These are phyloP conservation scores for Uria aalge DNA, from an alignment of 2,113 vertebrate genomes.

Conservation along the genomic window DNA sequence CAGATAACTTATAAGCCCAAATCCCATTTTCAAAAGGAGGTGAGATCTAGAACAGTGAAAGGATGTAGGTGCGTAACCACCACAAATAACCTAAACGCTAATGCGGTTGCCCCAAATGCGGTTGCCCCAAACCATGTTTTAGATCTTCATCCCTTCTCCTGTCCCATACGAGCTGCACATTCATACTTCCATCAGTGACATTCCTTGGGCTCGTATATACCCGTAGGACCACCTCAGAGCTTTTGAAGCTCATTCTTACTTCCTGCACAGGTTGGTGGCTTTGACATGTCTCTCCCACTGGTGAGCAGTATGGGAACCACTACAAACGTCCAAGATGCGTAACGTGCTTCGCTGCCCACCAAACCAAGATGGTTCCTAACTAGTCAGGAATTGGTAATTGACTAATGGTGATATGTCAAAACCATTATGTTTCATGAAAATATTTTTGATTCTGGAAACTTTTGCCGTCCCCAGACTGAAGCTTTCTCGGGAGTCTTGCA, in stretches of 20 bases:
- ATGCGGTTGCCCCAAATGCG: neutral
- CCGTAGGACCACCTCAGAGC: neutral
- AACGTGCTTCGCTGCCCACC: neutral
- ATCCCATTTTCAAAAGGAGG: neutral
- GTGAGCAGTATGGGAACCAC: neutral
- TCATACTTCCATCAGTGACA: neutral
- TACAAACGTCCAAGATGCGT: neutral
- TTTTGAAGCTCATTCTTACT: neutral
- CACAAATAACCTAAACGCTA: neutral
- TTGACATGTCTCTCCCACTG: neutral
- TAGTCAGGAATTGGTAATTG: neutral
- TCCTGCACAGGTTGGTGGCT: neutral
- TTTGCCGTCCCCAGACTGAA: neutral
- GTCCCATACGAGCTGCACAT: rapidly evolving
- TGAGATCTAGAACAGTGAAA: neutral
- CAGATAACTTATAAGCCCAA: neutral
- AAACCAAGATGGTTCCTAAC: neutral
- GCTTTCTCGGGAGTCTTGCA: neutral
- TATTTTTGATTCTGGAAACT: neutral
- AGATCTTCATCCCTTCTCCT: neutral
- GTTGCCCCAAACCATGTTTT: neutral
- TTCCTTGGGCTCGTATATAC: neutral
- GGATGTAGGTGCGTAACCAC: neutral
- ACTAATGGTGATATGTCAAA: neutral
- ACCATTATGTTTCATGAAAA: neutral